These are phyloP conservation scores for Diarsia mendica DNA, from an alignment of 2,888 invertebrate species.

Conservation along the genomic window DNA sequence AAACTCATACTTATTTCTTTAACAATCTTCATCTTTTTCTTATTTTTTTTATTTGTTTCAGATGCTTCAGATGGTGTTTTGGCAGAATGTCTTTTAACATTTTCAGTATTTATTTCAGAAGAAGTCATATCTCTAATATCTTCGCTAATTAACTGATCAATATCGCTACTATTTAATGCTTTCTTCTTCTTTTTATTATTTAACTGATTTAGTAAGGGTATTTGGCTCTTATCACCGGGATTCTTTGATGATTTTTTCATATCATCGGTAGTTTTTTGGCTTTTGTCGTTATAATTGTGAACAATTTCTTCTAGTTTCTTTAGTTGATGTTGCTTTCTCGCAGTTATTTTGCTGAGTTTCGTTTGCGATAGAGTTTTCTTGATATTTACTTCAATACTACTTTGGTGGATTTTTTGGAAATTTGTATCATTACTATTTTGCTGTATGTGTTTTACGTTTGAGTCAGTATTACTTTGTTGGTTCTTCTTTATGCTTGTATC, in stretches of 20 bases:
- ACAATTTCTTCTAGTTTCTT: constrained; percentile 85
- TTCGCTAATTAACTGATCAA: constrained; percentile 48
- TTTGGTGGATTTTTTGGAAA: constrained; percentile 75
- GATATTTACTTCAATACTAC: constrained; percentile 74
- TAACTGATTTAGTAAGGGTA: constrained; percentile 77
- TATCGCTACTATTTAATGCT: constrained; percentile 50
- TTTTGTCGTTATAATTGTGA: constrained; percentile 80
- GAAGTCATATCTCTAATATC: constrained; percentile 46
- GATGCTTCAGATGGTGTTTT: constrained; percentile 49
- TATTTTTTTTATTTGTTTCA: constrained; percentile 52
- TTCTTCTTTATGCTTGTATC: constrained; percentile 76
- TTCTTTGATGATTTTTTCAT: constrained; percentile 55
- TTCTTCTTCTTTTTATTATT: constrained; percentile 57
- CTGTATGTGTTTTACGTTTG: constrained; percentile 7
- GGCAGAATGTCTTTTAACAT: constrained; percentile 38
- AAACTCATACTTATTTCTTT: constrained; percentile 85
- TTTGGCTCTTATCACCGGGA: constrained; percentile 76
- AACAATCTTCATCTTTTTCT: constrained; percentile 59
- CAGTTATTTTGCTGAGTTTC: constrained; percentile 72
- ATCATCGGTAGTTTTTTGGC: constrained; percentile 68
- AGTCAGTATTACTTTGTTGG: constrained; percentile 54
- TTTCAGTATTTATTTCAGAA: constrained; percentile 51
- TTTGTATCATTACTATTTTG: constrained; percentile 72
- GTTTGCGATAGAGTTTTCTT: constrained; percentile 71
- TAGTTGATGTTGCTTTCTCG: constrained; percentile 81